phyloP scores from a whole-genome alignment of 2,113 vertebrate species.

The Bungarus multicinctus region DNA sequence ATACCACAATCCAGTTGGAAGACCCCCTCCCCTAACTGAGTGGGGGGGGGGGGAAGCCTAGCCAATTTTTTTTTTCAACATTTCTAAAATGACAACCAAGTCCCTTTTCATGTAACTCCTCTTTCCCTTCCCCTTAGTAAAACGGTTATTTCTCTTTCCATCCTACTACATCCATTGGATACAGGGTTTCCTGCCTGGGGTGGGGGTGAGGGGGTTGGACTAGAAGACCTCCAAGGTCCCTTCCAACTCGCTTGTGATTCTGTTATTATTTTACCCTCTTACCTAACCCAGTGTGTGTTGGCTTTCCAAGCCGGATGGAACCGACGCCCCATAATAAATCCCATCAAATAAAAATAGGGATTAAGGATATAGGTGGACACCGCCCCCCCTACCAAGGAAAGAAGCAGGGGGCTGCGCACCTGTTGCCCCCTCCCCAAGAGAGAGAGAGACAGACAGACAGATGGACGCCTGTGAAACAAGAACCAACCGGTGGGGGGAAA shows the following conservation, averaged over 20 bases:
- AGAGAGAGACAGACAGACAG: too few species aligned
- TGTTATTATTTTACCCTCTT: not conserved
- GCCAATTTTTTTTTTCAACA: not conserved
- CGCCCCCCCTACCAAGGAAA: not conserved
- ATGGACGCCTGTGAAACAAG: too few species aligned
- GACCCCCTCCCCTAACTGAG: not conserved
- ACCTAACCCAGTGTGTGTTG: not conserved
- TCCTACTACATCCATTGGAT: too few species aligned
- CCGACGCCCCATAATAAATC: too few species aligned
- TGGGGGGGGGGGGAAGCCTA: not conserved
- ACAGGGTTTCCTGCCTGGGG: too few species aligned
- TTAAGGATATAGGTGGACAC: not conserved
- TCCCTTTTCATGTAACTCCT: not conserved
- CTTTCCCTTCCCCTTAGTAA: too few species aligned
- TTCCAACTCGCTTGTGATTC: too few species aligned
- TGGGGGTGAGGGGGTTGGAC: too few species aligned
- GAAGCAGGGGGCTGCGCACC: too few species aligned
- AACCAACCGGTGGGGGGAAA: too few species aligned
- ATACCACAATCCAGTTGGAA: not conserved
- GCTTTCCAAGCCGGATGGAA: rapidly evolving
- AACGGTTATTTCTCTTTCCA: not conserved
- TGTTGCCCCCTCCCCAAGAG: not conserved
- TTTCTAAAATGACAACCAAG: not conserved
- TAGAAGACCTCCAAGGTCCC: too few species aligned
- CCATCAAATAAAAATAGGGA: not conserved